Evolutionary conservation across 2,888 invertebrate species (phyloP).

Genomic region (Abrostola tripartita): DNA sequence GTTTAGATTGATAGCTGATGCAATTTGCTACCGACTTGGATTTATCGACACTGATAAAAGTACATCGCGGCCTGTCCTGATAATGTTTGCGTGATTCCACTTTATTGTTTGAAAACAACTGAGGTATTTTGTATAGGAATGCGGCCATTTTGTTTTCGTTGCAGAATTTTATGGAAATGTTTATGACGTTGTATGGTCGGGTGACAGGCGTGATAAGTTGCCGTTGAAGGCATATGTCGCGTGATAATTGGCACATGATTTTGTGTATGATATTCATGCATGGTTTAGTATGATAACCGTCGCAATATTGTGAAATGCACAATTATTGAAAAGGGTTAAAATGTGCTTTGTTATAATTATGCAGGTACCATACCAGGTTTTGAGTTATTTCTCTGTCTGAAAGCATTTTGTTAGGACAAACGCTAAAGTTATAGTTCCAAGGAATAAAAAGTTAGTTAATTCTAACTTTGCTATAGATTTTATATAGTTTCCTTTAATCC

Average conservation of each 20-base stretch:
- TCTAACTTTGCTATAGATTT: too few relatives aligned
- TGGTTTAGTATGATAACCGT: too few relatives aligned
- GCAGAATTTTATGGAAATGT: not conserved
- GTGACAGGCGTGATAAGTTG: not conserved
- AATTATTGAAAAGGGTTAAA: too few relatives aligned
- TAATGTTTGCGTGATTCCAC: conserved; percentile 35
- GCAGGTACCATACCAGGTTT: not conserved
- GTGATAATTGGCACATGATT: not conserved
- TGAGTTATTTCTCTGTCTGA: too few relatives aligned
- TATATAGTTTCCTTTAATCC: too few relatives aligned
- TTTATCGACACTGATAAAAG: conserved; percentile 84
- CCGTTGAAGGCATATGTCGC: not conserved
- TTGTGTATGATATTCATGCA: not conserved
- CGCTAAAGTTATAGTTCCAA: too few relatives aligned
- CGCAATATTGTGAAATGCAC: not conserved
- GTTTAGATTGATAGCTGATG: conserved; percentile 87
- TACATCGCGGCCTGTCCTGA: conserved; percentile 65
- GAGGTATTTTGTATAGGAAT: conserved; percentile 14
- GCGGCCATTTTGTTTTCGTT: not conserved
- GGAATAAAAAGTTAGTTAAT: too few relatives aligned
- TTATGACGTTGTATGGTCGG: not conserved
- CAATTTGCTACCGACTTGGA: conserved; percentile 85
- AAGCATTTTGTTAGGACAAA: too few relatives aligned
- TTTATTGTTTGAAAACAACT: conserved; percentile 34
- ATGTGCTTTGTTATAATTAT: not conserved